Percentiles rank a stretch among this genome's conserved stretches.
phyloP scores from a whole-genome alignment of 2,113 vertebrate genomes.

The Triplophysa tibetana region DNA sequence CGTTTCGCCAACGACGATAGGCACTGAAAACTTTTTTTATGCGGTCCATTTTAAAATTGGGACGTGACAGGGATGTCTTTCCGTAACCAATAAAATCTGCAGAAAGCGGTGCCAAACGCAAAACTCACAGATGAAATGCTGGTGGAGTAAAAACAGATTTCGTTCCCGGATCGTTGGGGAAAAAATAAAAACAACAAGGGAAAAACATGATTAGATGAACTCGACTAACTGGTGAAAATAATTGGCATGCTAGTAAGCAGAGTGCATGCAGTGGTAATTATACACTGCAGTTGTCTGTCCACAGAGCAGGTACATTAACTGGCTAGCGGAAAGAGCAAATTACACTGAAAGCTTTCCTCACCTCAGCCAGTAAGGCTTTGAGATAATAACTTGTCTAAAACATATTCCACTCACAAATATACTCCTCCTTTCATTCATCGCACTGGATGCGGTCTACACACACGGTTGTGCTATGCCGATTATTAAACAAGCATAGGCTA shows the following conservation, averaged over 20 bases:
- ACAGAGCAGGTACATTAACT: conserved; percentile 67
- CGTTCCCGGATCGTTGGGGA: background rate
- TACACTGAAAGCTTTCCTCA: conserved; percentile 57
- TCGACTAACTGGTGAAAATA: conserved; percentile 69
- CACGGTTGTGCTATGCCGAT: conserved; percentile 4
- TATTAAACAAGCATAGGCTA: conserved; percentile 12
- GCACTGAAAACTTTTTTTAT: background rate
- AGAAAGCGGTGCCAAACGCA: background rate
- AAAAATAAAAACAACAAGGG: conserved; percentile 18
- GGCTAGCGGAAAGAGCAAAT: conserved; percentile 65
- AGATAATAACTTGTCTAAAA: conserved; percentile 46
- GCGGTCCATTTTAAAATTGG: background rate
- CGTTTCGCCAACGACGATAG: background rate
- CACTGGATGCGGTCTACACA: conserved; percentile 1
- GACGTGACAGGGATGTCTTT: background rate
- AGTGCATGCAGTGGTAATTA: conserved; percentile 66
- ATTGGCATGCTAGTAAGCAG: conserved; percentile 60
- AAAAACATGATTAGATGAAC: conserved; percentile 52
- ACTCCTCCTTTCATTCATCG: conserved; percentile 23
- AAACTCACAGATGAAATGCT: background rate
- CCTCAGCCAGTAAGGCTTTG: conserved; percentile 44
- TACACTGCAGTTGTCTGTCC: conserved; percentile 61
- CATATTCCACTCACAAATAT: conserved; percentile 40
- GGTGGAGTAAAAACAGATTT: conserved; percentile 1
- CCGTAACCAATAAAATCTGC: background rate